phyloP scores from a whole-genome alignment of 2,113 vertebrate genomes.

The Labeo rohita region DNA sequence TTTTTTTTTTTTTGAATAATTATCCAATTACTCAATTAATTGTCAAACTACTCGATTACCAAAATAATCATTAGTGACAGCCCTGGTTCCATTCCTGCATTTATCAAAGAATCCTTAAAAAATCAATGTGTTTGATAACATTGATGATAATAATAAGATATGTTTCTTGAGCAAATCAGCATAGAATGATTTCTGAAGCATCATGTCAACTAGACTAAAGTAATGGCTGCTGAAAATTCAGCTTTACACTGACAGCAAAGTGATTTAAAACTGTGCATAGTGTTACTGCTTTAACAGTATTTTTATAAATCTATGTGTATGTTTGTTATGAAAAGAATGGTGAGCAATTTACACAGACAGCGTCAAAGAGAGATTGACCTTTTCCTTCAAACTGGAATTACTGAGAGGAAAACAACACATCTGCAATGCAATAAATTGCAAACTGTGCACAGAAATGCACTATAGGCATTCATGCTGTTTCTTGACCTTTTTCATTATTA shows the following conservation, averaged over 20 bases:
- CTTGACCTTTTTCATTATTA: constrained; percentile 75
- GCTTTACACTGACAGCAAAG: not conserved
- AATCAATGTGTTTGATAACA: too few species aligned
- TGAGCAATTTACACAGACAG: not conserved
- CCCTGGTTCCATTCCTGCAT: too few species aligned
- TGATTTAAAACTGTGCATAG: not conserved
- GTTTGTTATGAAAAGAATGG: not conserved
- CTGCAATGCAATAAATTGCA: constrained; percentile 62
- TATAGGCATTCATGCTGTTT: constrained; percentile 43
- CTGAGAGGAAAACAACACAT: constrained; percentile 52
- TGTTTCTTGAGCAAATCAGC: not conserved
- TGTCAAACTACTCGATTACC: too few species aligned
- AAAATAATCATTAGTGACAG: too few species aligned
- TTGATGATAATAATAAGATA: too few species aligned
- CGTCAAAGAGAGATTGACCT: constrained; percentile 65
- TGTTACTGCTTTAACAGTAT: not conserved
- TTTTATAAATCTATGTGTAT: not conserved
- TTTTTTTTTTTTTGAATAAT: too few species aligned
- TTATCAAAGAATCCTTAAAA: not conserved
- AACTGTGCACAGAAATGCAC: constrained; percentile 55
- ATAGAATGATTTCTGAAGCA: not conserved
- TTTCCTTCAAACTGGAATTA: constrained; percentile 61
- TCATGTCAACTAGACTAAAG: not conserved
- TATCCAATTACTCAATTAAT: too few species aligned
- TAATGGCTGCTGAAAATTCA: not conserved